These are phyloP conservation scores for Pao palembangensis DNA, from an alignment of 2,113 vertebrate genomes.

Conservation along the genomic window DNA sequence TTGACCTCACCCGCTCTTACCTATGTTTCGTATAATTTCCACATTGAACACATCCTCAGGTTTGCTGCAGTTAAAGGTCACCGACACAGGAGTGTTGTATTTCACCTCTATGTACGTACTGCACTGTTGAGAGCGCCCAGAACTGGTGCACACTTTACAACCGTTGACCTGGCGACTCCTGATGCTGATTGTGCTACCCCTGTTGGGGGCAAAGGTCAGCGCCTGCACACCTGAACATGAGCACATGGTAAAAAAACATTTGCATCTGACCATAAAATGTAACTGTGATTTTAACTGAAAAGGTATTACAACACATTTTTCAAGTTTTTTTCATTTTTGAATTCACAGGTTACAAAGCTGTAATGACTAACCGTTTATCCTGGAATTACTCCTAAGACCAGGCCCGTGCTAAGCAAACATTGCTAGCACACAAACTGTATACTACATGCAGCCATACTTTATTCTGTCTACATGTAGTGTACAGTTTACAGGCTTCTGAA, in stretches of 20 bases:
- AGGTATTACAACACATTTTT: too few relatives aligned
- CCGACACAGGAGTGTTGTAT: not conserved
- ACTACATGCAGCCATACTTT: not conserved
- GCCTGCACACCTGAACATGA: conserved; percentile 27
- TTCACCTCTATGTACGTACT: conserved; percentile 8
- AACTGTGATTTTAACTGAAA: not conserved
- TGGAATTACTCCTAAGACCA: conserved; percentile 13
- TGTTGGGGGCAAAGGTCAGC: conserved; percentile 37
- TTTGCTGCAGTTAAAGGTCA: conserved; percentile 56
- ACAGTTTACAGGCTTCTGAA: not conserved
- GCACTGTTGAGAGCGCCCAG: conserved; percentile 11
- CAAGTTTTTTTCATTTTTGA: too few relatives aligned
- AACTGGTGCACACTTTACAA: conserved; percentile 52
- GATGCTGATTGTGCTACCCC: conserved; percentile 43
- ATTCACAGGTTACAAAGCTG: not conserved
- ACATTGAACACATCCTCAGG: conserved; percentile 61
- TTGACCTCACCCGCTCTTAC: conserved; percentile 30
- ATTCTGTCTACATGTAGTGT: not conserved
- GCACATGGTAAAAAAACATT: not conserved
- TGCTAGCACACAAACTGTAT: not conserved
- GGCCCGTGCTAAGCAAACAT: conserved; percentile 20
- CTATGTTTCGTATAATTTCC: conserved; percentile 49
- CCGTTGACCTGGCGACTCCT: conserved; percentile 15
- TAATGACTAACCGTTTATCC: not conserved
- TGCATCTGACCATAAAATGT: not conserved